Evolutionary conservation across 2,797 vertebrate genomes (phyloP).

Genomic region (Pogoniulus pusillus): DNA sequence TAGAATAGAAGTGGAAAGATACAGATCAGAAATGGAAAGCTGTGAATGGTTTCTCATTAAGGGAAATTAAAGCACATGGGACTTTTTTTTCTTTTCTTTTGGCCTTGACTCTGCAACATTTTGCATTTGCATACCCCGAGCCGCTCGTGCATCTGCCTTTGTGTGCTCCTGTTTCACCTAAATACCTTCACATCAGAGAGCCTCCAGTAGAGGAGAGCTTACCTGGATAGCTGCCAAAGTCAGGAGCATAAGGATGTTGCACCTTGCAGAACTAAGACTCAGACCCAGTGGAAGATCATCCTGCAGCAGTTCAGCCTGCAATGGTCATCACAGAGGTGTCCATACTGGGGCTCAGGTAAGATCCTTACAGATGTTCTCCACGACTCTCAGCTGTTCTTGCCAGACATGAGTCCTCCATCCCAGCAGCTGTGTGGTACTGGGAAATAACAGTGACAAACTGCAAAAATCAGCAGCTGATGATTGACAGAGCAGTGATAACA

Average conservation of each 20-base stretch:
- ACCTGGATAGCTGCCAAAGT: neutral
- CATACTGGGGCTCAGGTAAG: neutral
- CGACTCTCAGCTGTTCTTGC: neutral
- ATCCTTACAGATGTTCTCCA: neutral
- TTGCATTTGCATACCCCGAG: fast-evolving
- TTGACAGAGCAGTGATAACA: neutral
- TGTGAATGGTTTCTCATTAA: constrained; percentile 47
- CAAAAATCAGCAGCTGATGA: neutral
- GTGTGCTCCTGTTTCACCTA: neutral
- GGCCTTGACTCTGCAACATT: neutral
- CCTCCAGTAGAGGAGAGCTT: neutral
- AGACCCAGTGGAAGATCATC: neutral
- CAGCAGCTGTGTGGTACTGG: fast-evolving
- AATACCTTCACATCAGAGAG: neutral
- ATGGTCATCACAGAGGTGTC: neutral
- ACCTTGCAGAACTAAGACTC: neutral
- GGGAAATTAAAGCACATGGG: constrained; percentile 23
- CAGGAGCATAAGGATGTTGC: neutral
- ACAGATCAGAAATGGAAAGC: constrained; percentile 44
- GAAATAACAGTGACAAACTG: neutral
- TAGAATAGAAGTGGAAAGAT: constrained; percentile 51
- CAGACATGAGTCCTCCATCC: neutral
- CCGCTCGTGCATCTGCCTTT: neutral
- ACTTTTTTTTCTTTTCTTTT: neutral
- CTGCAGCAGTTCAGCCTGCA: neutral